Percentiles rank a stretch among this genome's conserved stretches.
These are phyloP conservation scores for Moxostoma hubbsi DNA, from an alignment of 2,797 vertebrate species.

Conservation along the genomic window DNA sequence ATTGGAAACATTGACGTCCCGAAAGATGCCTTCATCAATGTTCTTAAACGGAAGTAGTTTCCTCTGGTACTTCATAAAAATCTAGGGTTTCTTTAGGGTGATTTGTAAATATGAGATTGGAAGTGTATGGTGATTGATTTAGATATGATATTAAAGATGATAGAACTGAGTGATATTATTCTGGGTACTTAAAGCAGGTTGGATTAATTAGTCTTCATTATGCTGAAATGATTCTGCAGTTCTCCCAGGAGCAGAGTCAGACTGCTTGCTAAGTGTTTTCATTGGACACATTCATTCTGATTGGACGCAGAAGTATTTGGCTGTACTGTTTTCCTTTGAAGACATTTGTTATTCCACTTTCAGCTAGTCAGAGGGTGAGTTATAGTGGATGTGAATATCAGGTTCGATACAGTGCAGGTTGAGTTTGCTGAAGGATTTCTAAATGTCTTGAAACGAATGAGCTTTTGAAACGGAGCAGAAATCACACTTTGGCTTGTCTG, in stretches of 20 bases:
- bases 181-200: conserved; percentile 18
- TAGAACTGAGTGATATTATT: conserved; percentile 24
- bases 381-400: neutral
- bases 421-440: neutral
- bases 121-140: neutral
- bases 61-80: neutral
- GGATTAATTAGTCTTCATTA: conserved; percentile 19
- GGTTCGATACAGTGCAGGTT: neutral
- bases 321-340: neutral
- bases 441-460: neutral
- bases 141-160: conserved; percentile 18
- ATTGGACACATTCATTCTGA: conserved; percentile 5
- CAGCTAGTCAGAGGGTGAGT: neutral
- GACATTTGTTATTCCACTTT: neutral
- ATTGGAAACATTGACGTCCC: conserved; percentile 88
- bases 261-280: conserved; percentile 25
- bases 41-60: conserved; percentile 82
- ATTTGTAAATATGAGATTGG: conserved; percentile 1
- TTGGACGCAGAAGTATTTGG: conserved; percentile 12
- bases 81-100: neutral
- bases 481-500: neutral
- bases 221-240: neutral
- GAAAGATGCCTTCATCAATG: conserved; percentile 91
- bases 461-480: neutral
- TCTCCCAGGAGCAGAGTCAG: conserved; percentile 14